Evolutionary conservation across 2,797 vertebrate species (phyloP), one percentile per base, ranked within the genome.

Genomic region (Scolopax bukidnonensis): DNA sequence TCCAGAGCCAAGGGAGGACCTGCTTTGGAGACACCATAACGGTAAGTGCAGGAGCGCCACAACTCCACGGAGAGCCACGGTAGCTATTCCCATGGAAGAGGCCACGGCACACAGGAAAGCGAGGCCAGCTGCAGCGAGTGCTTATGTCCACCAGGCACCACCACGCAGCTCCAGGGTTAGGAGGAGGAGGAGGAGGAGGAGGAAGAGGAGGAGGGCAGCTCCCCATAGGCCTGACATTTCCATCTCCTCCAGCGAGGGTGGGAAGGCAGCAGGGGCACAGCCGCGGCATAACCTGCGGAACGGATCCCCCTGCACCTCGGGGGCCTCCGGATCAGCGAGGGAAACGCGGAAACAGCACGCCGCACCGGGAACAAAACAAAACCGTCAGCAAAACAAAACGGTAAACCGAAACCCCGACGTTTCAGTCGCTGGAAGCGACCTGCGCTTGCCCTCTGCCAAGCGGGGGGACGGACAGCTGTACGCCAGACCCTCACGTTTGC

Each of bases 241-340:
- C 79, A 63, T 32, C 59, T 77, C 69, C 38, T 18, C 50, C 33
- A 19, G 43, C 0, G 41, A 85, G 21, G 25, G 15, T 1, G 47
- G 56, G 50, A 43, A 30, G 21, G 74, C 32, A 41, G 19, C 11
- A 2, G 53, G 32, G 33, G 5, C 15, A 23, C 0, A 23, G 25
- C 0, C 17, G n/a, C 64, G 77, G 56, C 51, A 25, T 0, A 1
- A 0, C 2, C 32, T n/a, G 41, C 2, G 1, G 16, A 8, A 25
- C 1, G 0, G 20, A 68, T 57, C 40, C 45, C 21, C 19, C 32
- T 11, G 41, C 43, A 59, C 56, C 65, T 8, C 1, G 0, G 2
- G 61, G 45, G 27, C 33, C 89, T 68, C 64, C 57, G 11, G 5
- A 25, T 40, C 61, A 3, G 36, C 3, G 32, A 43, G 19, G 40